A percentile compares a stretch with the other conserved stretches of the same genome.
These are phyloP conservation scores for Ardeotis arabs DNA, from an alignment of 2,113 vertebrate species.

Conservation along the genomic window DNA sequence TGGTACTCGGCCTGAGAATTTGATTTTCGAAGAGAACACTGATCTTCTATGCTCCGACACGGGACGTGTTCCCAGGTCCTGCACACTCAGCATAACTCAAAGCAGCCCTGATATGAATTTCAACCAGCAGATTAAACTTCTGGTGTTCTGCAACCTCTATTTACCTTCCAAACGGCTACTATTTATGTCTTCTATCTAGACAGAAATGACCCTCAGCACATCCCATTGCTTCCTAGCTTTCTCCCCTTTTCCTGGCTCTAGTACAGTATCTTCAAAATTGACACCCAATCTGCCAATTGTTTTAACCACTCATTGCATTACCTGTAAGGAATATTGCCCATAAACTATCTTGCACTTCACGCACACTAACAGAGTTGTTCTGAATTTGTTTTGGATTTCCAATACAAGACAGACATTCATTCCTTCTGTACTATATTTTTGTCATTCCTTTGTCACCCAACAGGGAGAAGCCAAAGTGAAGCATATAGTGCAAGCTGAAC, in stretches of 20 bases:
- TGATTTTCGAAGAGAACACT: neutral
- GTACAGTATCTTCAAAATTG: neutral
- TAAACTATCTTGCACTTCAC: neutral
- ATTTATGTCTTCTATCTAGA: neutral
- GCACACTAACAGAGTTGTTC: fast-evolving
- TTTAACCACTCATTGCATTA: neutral
- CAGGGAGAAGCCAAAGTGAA: neutral
- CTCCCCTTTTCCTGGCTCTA: neutral
- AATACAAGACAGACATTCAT: neutral
- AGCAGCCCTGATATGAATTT: neutral
- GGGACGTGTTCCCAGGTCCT: fast-evolving
- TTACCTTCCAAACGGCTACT: neutral
- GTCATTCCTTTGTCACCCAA: neutral
- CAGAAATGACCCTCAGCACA: neutral
- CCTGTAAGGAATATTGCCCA: neutral
- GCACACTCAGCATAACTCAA: neutral
- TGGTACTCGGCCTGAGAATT: neutral
- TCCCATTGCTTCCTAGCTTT: neutral
- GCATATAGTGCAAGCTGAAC: neutral
- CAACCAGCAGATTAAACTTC: neutral
- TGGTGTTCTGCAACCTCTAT: neutral
- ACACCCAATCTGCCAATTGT: neutral
- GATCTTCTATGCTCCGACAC: neutral
- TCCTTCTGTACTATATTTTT: neutral
- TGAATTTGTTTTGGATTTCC: neutral